phyloP scores from a whole-genome alignment of 2,797 vertebrate species.

The Diplodus sargus region DNA sequence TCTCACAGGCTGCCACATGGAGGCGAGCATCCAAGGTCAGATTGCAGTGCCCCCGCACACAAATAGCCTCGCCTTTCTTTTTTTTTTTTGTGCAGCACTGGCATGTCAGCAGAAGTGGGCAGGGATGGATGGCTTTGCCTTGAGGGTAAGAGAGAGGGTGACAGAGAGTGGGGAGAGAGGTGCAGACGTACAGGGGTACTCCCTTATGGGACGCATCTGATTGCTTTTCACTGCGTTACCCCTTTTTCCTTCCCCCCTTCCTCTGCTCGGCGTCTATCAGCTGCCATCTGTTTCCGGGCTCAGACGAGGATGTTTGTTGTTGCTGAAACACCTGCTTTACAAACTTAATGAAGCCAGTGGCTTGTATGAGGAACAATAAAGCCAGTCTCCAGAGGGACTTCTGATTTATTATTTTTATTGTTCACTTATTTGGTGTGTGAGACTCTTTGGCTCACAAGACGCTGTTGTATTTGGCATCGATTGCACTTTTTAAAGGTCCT shows the following conservation, averaged over 20 bases:
- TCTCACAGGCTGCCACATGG: slow-evolving; percentile 53
- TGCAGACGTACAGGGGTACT: slow-evolving; percentile 46
- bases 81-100: slow-evolving; percentile 36
- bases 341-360: slow-evolving; percentile 65
- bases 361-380: slow-evolving; percentile 51
- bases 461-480: slow-evolving; percentile 6
- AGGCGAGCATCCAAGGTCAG: slow-evolving; percentile 71
- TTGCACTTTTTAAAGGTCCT: slow-evolving; percentile 9
- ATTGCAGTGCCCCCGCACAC: slow-evolving; percentile 45
- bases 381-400: slow-evolving; percentile 32
- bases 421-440: slow-evolving; percentile 21
- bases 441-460: neutral
- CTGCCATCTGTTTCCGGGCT: slow-evolving; percentile 72
- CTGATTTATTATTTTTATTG: slow-evolving; percentile 41
- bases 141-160: slow-evolving; percentile 50
- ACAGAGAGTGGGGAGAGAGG: slow-evolving; percentile 37
- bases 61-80: slow-evolving; percentile 48
- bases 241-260: slow-evolving; percentile 22
- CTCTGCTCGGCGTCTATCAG: slow-evolving; percentile 48
- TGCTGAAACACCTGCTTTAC: slow-evolving; percentile 66
- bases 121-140: slow-evolving; percentile 70
- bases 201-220: slow-evolving; percentile 67
- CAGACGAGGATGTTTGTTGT: slow-evolving; percentile 68
- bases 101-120: slow-evolving; percentile 71
- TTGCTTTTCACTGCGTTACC: slow-evolving; percentile 61